Conservation (phyloP, 2,113 vertebrate genomes). For the Phocoena sinus region DNA sequence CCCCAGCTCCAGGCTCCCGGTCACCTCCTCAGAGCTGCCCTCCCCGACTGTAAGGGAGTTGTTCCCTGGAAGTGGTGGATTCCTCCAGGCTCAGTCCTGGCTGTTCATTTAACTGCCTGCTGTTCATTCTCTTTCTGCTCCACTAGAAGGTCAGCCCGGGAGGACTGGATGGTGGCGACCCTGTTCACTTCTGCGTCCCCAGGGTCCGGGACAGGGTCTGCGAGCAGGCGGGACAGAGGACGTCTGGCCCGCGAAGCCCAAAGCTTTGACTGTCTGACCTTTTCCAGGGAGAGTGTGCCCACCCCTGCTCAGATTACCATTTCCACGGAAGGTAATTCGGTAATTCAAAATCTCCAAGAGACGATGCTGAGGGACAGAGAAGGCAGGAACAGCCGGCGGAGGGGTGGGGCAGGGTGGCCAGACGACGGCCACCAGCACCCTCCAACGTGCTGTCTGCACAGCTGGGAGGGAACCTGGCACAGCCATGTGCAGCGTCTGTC, state of each 20-base stretch:
- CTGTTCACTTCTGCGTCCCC: neutral
- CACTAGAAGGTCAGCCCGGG: neutral
- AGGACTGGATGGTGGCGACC: fast-evolving
- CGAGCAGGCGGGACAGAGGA: neutral
- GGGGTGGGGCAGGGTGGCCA: neutral
- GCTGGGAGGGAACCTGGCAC: neutral
- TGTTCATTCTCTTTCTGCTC: neutral
- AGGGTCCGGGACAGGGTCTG: neutral
- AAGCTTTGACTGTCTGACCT: fast-evolving
- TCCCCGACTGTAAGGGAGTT: neutral
- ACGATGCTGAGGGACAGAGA: fast-evolving
- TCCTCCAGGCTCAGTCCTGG: neutral
- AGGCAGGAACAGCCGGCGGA: fast-evolving
- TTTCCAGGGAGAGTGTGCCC: fast-evolving
- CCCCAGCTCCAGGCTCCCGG: neutral
- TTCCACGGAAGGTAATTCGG: neutral
- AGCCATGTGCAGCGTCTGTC: fast-evolving
- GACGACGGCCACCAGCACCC: neutral
- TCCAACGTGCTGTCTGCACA: neutral
- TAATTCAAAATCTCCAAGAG: neutral
- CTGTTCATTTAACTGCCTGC: neutral
- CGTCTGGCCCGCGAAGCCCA: fast-evolving
- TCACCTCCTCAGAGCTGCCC: neutral
- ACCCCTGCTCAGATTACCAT: fast-evolving
- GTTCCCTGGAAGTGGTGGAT: neutral